Base-by-base conservation (phyloP, 2,113 vertebrate species). In the Eolophus roseicapilla region DNA sequence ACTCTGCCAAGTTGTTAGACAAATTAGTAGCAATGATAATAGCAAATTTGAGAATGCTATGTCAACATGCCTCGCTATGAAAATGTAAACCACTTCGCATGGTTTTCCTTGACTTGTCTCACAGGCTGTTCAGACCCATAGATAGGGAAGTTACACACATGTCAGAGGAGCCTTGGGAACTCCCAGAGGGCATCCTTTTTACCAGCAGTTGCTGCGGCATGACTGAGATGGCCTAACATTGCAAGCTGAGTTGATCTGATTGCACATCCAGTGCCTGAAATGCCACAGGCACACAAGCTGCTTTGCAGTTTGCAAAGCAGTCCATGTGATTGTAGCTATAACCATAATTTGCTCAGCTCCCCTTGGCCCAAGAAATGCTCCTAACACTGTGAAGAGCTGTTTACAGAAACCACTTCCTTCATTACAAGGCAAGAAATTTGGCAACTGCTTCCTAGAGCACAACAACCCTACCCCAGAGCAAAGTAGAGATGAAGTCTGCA, bases 321-420 rank as follows among this genome's bases (percentile, higher is more conserved):
- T 31, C 91, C 63, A 41, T 76, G 75, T 85, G 92, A 82, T 76
- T 0, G 0, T 43, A 73, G 69, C 74, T 81, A 62, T 79, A 64
- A 83, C 52, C 49, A 20, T 71, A 12, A 62, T 89, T 92, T 90
- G 19, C 62, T 81, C 46, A 79, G 86, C 59, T 91, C 81, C 65
- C 63, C 44, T 64, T 88, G 84, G 91, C 77, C 86, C 74, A 19
- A 94, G 74, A 92, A 86, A 91, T 3, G 12, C 46, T 96, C 90
- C 93, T 71, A 84, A 79, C 47, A 57, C 86, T 85, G 86, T 24
- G 37, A 90, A 94, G 95, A 95, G 65, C 88, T 96, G 96, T 97
- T 96, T 97, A 96, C 96, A 96, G 95, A 95, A 96, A 97, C 95
- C 95, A 96, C 95, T 97, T 96, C 90, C 95, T 96, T 93, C 86